Evolutionary conservation across 2,888 invertebrate genomes (phyloP).

Genomic region (Tuta absoluta): DNA sequence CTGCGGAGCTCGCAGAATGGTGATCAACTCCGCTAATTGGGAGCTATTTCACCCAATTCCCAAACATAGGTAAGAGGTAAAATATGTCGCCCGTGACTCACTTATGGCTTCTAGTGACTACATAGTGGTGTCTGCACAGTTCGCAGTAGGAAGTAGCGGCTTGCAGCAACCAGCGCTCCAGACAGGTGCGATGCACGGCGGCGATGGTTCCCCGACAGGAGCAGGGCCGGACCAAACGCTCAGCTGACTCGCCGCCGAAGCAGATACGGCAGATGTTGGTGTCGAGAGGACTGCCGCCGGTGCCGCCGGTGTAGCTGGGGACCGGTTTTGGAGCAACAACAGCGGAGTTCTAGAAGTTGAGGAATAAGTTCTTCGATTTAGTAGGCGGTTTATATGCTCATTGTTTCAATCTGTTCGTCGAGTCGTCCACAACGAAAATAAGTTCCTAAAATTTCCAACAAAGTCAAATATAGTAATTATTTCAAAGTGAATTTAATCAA

Average conservation of each 20-base stretch:
- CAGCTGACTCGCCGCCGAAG: slow-evolving; percentile 73
- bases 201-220: slow-evolving; percentile 75
- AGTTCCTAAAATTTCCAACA: too few species aligned
- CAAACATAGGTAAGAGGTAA: background rate
- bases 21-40: too few species aligned
- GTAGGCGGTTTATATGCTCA: too few species aligned
- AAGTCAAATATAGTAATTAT: too few species aligned
- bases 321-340: slow-evolving; percentile 52
- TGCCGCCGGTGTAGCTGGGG: slow-evolving; percentile 49
- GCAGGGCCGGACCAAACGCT: slow-evolving; percentile 74
- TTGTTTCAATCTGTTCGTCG: too few species aligned
- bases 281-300: slow-evolving; percentile 55
- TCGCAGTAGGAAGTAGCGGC: slow-evolving; percentile 76
- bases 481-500: too few species aligned
- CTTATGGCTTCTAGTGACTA: slow-evolving; percentile 73
- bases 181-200: slow-evolving; percentile 72
- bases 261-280: slow-evolving; percentile 76
- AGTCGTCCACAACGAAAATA: too few species aligned
- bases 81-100: too few species aligned
- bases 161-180: slow-evolving; percentile 77
- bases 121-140: slow-evolving; percentile 72
- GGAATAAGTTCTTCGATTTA: too few species aligned
- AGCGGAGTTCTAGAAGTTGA: slow-evolving; percentile 44
- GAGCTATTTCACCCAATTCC: too few species aligned
- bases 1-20: too few species aligned